phyloP scores from a whole-genome alignment of 2,888 invertebrate species.

The Tyria jacobaeae region DNA sequence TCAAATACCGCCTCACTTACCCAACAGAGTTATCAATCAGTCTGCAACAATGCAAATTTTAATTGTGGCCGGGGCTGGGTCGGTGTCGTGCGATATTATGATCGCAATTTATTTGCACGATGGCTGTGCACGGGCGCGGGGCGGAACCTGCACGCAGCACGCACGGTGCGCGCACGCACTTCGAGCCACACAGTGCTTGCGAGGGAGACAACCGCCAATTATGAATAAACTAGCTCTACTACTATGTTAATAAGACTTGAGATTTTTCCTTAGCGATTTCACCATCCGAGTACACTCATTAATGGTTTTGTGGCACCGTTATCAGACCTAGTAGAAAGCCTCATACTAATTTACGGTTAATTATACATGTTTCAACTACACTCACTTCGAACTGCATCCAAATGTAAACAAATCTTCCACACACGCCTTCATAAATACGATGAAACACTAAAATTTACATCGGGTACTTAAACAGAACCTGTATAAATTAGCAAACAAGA shows the following conservation, averaged over 20 bases:
- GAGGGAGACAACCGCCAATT: slow-evolving; percentile 80
- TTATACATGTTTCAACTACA: slow-evolving; percentile 40
- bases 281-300: slow-evolving; percentile 77
- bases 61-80: slow-evolving; percentile 72
- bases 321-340: slow-evolving; percentile 75
- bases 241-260: slow-evolving; percentile 82
- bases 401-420: slow-evolving; percentile 13
- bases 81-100: slow-evolving; percentile 74
- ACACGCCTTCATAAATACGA: slow-evolving; percentile 2
- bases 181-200: slow-evolving; percentile 64
- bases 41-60: slow-evolving; percentile 81
- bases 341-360: slow-evolving; percentile 56
- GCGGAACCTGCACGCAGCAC: slow-evolving; percentile 63
- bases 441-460: slow-evolving; percentile 18
- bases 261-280: slow-evolving; percentile 84
- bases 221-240: slow-evolving; percentile 84
- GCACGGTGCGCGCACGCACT: slow-evolving; percentile 61
- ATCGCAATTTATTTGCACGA: slow-evolving; percentile 74
- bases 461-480: slow-evolving; percentile 7
- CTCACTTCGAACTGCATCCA: slow-evolving; percentile 17
- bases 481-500: slow-evolving; percentile 18
- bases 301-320: slow-evolving; percentile 79
- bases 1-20: slow-evolving; percentile 70
- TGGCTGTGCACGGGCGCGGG: slow-evolving; percentile 51
- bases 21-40: slow-evolving; percentile 82